Base-by-base conservation (phyloP, 2,113 vertebrate genomes). In the Lonchura striata region DNA sequence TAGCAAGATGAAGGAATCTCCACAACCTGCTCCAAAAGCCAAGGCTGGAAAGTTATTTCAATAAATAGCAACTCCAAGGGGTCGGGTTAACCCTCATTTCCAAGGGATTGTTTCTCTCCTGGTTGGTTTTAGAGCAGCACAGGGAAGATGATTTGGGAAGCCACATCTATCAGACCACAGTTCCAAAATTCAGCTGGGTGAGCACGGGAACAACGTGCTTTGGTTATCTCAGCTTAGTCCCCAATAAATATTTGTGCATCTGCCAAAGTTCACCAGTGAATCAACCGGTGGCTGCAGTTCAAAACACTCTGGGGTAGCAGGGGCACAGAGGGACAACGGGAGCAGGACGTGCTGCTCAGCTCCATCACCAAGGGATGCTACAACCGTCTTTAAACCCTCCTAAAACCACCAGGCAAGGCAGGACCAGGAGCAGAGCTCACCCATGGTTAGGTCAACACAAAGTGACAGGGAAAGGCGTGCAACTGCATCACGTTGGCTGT, bases 401-500 rank as follows among this genome's bases (percentile, higher is more conserved):
- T 7, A 15, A 79, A 92, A 39, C 4, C 47, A n/a, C 1, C 4
- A 52, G n/a, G 57, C 13, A 39, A 70, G 64, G 41, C 52, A 39
- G 59, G 35, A 24, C 2, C 2, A 30, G 41, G 12, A 49, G 75
- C 27, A 8, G 21, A 52, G 37, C 0, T 28, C 31, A 60, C 52
- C 52, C 69, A 21, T 2, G 21, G 0, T 23, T 6, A 25, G 41
- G 25, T 39, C 61, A 76, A 54, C 49, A 33, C 33, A 6, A 57
- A 9, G 13, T 9, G 46, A 47, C 0, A 31, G 39, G 27, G n/a
- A 65, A 69, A 91, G 46, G 37, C 8, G 75, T 4, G 23, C 21
- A 9, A 31, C 14, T 6, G 9, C n/a, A 25, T 14, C 66, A 28
- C 2, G 0, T 0, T 4, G 6, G 2, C 37, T 0, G 0, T 10